phyloP scores from a whole-genome alignment of 2,797 vertebrate genomes.

The Poeciliopsis paucimaculata region DNA sequence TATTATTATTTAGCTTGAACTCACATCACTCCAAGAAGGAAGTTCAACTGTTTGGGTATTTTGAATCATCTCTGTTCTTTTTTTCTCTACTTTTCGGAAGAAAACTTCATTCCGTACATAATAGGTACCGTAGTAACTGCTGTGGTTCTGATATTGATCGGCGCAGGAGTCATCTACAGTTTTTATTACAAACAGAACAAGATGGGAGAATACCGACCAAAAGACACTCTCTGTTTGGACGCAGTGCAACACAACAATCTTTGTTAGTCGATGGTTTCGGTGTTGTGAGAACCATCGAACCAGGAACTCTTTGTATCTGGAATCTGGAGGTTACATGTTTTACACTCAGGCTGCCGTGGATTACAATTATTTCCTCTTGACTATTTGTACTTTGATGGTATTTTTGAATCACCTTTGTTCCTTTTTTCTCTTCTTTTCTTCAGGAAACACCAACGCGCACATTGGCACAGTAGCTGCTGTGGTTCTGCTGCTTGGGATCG shows the following conservation, averaged over 20 bases:
- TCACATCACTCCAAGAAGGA: not conserved
- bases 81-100: not conserved
- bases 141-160: not conserved
- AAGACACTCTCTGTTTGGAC: not conserved
- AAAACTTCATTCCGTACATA: not conserved
- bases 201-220: not conserved
- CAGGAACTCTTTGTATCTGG: not conserved
- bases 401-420: not conserved
- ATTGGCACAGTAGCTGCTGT: not conserved
- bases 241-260: not conserved
- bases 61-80: not conserved
- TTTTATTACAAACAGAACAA: not conserved
- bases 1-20: not conserved
- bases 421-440: not conserved
- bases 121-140: not conserved
- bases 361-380: not conserved
- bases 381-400: not conserved
- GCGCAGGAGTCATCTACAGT: not conserved
- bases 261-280: not conserved
- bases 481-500: accelerated
- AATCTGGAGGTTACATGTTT: not conserved
- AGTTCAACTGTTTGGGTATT: not conserved
- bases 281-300: not conserved
- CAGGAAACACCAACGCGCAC: not conserved
- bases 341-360: not conserved